Conservation (phyloP, 2,888 invertebrate genomes). For the Xestia sexstrigata region DNA sequence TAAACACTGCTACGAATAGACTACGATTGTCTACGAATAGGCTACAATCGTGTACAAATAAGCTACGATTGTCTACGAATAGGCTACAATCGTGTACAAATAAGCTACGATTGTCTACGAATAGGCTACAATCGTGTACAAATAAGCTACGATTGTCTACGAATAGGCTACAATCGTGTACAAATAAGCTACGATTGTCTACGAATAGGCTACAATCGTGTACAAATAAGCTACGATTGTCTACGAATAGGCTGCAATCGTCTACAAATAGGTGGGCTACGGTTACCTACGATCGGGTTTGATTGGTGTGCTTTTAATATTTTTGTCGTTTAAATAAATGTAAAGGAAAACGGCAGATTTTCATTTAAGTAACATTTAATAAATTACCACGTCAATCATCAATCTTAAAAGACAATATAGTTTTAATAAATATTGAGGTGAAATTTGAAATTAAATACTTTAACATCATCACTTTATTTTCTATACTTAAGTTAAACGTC, state of each 20-base stretch:
- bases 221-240: too few relatives aligned
- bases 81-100: too few relatives aligned
- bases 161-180: too few relatives aligned
- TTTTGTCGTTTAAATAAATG: neutral
- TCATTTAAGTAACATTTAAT: neutral
- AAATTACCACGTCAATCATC: neutral
- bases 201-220: too few relatives aligned
- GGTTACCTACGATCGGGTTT: neutral
- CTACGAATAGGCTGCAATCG: too few relatives aligned
- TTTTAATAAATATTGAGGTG: neutral
- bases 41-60: too few relatives aligned
- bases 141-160: neutral
- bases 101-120: too few relatives aligned
- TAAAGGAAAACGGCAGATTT: neutral
- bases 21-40: neutral
- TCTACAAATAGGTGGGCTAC: conserved; percentile 8
- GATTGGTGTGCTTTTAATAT: too few relatives aligned
- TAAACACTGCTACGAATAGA: conserved; percentile 5
- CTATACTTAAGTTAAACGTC: neutral
- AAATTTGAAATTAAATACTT: neutral
- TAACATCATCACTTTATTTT: neutral
- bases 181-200: too few relatives aligned
- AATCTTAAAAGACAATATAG: neutral
- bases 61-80: too few relatives aligned
- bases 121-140: conserved; percentile 3